These are phyloP conservation scores for Lagopus leucura DNA, from an alignment of 2,113 vertebrate species.

Conservation along the genomic window DNA sequence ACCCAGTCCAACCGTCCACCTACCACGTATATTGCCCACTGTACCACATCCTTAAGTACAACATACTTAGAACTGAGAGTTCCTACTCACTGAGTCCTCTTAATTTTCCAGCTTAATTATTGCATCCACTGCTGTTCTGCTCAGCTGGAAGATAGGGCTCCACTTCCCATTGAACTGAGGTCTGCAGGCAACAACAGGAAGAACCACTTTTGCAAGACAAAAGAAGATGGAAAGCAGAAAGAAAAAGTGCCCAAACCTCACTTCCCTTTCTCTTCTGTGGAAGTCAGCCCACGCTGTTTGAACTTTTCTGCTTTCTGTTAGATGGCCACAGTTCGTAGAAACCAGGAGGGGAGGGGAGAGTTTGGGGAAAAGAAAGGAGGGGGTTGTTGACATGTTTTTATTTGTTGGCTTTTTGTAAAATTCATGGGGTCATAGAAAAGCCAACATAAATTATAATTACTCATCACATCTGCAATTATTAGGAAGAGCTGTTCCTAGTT, in stretches of 20 bases:
- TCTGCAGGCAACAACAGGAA: neutral
- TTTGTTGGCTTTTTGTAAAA: conserved; percentile 17
- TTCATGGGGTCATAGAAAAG: neutral
- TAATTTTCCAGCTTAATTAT: neutral
- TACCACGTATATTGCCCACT: no score
- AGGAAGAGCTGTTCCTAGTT: neutral
- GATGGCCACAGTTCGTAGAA: neutral
- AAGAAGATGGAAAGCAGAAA: neutral
- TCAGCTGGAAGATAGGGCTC: neutral
- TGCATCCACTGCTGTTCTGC: neutral
- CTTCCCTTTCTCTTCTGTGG: neutral
- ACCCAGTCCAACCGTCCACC: no score
- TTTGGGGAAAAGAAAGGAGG: neutral
- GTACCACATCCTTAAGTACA: no score
- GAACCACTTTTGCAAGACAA: neutral
- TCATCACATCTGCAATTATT: conserved; percentile 6
- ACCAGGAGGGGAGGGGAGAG: neutral
- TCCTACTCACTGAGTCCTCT: neutral
- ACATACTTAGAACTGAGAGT: accelerated
- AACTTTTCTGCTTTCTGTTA: neutral
- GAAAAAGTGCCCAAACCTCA: neutral
- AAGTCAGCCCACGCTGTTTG: neutral
- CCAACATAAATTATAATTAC: neutral
- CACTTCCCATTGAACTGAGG: neutral
- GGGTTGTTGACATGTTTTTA: neutral